Evolutionary conservation across 2,888 invertebrate species (phyloP).

Genomic region (Eilema depressum): DNA sequence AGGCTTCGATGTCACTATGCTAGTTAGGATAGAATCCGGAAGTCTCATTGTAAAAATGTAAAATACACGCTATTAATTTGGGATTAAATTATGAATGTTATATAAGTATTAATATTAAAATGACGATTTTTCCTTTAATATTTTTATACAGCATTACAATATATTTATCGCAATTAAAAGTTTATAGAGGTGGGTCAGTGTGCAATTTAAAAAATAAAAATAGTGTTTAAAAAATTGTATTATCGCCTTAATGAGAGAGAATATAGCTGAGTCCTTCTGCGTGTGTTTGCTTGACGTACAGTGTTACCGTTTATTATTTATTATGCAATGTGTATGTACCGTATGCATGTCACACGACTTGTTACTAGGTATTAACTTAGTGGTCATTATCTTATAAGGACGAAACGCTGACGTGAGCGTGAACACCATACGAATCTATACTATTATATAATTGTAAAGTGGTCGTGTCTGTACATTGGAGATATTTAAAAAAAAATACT

Average conservation of each 20-base stretch:
- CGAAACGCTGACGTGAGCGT: slow-evolving; percentile 10
- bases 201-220: slow-evolving; percentile 78
- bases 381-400: slow-evolving; percentile 35
- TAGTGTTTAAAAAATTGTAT: slow-evolving; percentile 83
- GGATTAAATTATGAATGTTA: slow-evolving; percentile 80
- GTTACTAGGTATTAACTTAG: slow-evolving; percentile 58
- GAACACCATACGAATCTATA: slow-evolving; percentile 16
- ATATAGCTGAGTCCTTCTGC: slow-evolving; percentile 82
- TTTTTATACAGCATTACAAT: slow-evolving; percentile 86
- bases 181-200: slow-evolving; percentile 86
- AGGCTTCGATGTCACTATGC: slow-evolving; percentile 84
- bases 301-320: slow-evolving; percentile 65
- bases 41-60: slow-evolving; percentile 86
- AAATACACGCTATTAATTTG: slow-evolving; percentile 83
- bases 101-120: slow-evolving; percentile 80
- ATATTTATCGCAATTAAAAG: slow-evolving; percentile 86
- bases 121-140: slow-evolving; percentile 86
- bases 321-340: slow-evolving; percentile 63
- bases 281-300: slow-evolving; percentile 78
- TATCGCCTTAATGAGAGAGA: slow-evolving; percentile 87
- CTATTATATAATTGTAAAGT: too few relatives aligned
- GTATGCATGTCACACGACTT: slow-evolving; percentile 61
- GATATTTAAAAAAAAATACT: too few relatives aligned
- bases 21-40: slow-evolving; percentile 79
- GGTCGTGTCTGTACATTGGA: too few relatives aligned